These are phyloP conservation scores for Cremastinae sp. DNA, from an alignment of 2,888 invertebrate species.

Conservation along the genomic window DNA sequence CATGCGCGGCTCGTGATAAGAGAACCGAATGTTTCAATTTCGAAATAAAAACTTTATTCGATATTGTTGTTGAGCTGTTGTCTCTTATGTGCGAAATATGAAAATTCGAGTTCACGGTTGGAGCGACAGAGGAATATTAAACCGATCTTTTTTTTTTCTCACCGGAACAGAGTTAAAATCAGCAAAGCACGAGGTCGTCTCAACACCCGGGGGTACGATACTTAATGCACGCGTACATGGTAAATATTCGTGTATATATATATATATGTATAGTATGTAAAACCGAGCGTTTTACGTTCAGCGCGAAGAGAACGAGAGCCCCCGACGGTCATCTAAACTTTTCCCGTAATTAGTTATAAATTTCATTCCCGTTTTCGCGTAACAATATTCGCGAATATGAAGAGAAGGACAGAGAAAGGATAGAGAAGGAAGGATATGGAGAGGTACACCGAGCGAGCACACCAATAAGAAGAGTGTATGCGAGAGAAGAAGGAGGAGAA, in stretches of 20 bases:
- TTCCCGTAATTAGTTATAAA: slow-evolving; percentile 79
- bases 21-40: no score
- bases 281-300: slow-evolving; percentile 65
- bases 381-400: slow-evolving; percentile 73
- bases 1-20: no score
- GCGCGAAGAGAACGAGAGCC: slow-evolving; percentile 52
- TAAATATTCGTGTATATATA: slow-evolving; percentile 1
- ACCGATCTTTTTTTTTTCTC: slow-evolving; percentile 4
- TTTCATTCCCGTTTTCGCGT: slow-evolving; percentile 75
- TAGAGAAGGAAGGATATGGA: slow-evolving; percentile 19
- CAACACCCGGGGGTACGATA: neutral
- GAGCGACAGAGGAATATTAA: slow-evolving; percentile 16
- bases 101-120: slow-evolving; percentile 4
- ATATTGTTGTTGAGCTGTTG: no score
- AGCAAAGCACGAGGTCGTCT: neutral
- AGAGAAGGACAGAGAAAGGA: slow-evolving; percentile 21
- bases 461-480: no score
- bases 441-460: neutral
- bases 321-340: slow-evolving; percentile 77
- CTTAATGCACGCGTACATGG: slow-evolving; percentile 17
- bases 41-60: no score
- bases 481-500: slow-evolving; percentile 19
- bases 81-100: no score
- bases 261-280: no score
- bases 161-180: neutral